Conservation (phyloP, 2,888 invertebrate species). For the Synanthedon formicaeformis region DNA sequence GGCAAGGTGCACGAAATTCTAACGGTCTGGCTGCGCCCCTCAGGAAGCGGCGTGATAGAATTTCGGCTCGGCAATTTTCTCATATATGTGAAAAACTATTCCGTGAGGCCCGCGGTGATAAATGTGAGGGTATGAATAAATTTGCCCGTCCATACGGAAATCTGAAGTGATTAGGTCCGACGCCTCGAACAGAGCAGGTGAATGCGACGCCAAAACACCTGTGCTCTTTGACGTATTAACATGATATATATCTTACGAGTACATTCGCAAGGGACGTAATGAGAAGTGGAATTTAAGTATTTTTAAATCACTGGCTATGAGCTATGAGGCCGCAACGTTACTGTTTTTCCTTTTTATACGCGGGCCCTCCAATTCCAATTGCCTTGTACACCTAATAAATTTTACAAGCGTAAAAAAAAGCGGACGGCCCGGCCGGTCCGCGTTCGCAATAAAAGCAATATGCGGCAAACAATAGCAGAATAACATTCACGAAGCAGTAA, state of each 20-base stretch:
- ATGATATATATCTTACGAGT: neutral
- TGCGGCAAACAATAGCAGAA: conserved; percentile 31
- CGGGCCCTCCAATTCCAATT: conserved; percentile 18
- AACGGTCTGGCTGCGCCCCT: conserved; percentile 39
- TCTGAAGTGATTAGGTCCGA: conserved; percentile 57
- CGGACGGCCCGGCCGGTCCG: conserved; percentile 11
- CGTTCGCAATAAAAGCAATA: conserved; percentile 25
- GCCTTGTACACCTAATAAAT: conserved; percentile 29
- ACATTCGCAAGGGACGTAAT: neutral
- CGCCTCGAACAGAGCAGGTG: conserved; percentile 47
- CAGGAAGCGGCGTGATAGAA: conserved; percentile 46
- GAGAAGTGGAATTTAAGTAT: neutral
- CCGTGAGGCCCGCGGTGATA: conserved; percentile 48
- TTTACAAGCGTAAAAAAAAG: conserved; percentile 28
- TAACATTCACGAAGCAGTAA: conserved; percentile 32
- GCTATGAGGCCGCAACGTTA: conserved; percentile 6
- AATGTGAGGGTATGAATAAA: conserved; percentile 65
- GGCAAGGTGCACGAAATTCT: conserved; percentile 61
- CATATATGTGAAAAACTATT: conserved; percentile 59
- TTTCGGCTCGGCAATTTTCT: conserved; percentile 55
- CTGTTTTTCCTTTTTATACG: conserved; percentile 3
- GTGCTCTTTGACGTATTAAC: neutral
- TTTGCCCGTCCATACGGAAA: conserved; percentile 47
- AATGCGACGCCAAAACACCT: conserved; percentile 6
- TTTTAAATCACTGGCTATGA: conserved; percentile 11